Evolutionary conservation across 1,140 invertebrate species (phyloP).

Genomic region (Ips typographus): DNA sequence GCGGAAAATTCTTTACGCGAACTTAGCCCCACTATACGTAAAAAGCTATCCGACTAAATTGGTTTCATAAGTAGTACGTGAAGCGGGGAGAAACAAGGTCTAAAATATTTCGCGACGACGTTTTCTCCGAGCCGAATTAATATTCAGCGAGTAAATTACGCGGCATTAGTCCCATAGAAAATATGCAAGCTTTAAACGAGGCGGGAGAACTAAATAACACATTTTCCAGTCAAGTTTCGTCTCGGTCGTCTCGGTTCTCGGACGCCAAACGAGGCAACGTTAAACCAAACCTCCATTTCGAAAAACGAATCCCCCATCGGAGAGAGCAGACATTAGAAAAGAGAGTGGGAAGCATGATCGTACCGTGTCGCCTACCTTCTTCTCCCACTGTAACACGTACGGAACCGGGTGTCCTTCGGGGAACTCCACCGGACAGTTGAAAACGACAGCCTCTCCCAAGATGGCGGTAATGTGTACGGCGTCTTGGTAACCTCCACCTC

Average conservation of each 20-base stretch:
- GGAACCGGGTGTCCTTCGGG: constrained; percentile 91
- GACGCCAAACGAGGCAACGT: no score
- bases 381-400: constrained; percentile 97
- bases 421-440: constrained; percentile 95
- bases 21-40: constrained; percentile 5
- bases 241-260: no score
- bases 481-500: constrained; percentile 63
- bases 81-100: not conserved
- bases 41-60: constrained; percentile 11
- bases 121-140: constrained; percentile 13
- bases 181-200: constrained; percentile 11
- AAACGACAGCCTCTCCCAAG: constrained; percentile 91
- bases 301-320: constrained; percentile 7
- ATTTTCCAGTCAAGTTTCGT: no score
- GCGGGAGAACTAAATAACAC: no score
- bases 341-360: constrained; percentile 60
- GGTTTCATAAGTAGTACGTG: constrained; percentile 2
- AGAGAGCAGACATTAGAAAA: constrained; percentile 42
- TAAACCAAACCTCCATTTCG: not conserved
- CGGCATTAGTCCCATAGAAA: constrained; percentile 7
- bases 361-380: constrained; percentile 95
- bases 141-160: constrained; percentile 16
- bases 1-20: constrained; percentile 7
- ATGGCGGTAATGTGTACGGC: constrained; percentile 94
- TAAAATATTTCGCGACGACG: constrained; percentile 9